Conservation (phyloP, 2,888 invertebrate species). For the Xestia sexstrigata region DNA sequence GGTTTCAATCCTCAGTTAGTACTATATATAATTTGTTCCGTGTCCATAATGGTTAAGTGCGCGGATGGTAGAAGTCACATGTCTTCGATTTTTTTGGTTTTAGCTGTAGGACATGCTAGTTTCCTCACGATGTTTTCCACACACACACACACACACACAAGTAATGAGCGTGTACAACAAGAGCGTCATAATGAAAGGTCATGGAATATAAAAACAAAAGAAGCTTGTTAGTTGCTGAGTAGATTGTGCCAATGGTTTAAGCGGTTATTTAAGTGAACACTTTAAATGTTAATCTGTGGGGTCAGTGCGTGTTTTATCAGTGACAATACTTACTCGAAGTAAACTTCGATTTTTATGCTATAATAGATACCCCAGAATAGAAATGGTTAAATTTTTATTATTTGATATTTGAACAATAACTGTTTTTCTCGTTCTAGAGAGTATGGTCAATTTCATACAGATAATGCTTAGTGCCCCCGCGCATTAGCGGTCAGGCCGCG, state of each 20-base stretch:
- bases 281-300: constrained; percentile 5
- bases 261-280: constrained; percentile 32
- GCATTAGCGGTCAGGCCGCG: too few species aligned
- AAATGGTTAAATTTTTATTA: too few species aligned
- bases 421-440: too few species aligned
- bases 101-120: not conserved
- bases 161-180: not conserved
- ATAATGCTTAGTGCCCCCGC: too few species aligned
- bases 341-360: not conserved
- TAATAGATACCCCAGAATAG: too few species aligned
- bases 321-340: not conserved
- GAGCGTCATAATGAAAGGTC: constrained; percentile 26
- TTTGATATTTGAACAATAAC: too few species aligned
- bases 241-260: constrained; percentile 14
- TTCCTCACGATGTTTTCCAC: not conserved
- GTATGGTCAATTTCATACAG: too few species aligned
- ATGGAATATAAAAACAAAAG: constrained; percentile 33
- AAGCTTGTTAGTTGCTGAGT: constrained; percentile 2
- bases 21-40: too few species aligned
- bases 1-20: not conserved
- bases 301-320: not conserved
- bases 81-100: not conserved
- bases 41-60: not conserved
- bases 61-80: not conserved
- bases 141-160: not conserved